These are phyloP conservation scores for Polypedilum vanderplanki DNA, from an alignment of 1,140 invertebrate genomes.

Conservation along the genomic window DNA sequence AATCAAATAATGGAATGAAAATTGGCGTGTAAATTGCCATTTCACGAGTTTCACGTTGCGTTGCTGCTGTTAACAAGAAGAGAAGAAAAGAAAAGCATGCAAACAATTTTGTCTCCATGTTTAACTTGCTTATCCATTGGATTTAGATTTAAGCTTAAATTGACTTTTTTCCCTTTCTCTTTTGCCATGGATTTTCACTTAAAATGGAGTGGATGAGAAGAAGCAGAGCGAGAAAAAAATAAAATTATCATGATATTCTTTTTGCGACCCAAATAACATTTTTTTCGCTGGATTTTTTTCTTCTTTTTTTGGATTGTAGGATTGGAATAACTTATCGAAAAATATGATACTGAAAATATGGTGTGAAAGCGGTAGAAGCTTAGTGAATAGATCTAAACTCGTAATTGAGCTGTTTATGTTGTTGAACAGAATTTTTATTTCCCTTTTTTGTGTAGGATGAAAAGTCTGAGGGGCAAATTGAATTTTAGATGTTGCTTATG, in stretches of 20 bases:
- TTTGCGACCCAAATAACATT: background rate
- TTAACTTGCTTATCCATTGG: background rate
- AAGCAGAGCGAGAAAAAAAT: background rate
- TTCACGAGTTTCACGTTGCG: background rate
- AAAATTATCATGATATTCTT: background rate
- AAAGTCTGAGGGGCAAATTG: background rate
- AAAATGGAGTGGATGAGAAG: too few relatives aligned
- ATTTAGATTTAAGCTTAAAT: background rate
- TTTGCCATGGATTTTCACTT: background rate
- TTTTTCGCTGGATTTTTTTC: background rate
- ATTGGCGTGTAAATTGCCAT: constrained; percentile 1
- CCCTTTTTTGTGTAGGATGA: background rate
- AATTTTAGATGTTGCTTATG: background rate
- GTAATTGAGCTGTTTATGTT: constrained; percentile 13
- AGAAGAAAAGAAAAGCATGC: too few relatives aligned
- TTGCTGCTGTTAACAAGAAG: too few relatives aligned
- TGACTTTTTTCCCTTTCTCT: background rate
- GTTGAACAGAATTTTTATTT: constrained; percentile 10
- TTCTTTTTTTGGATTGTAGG: background rate
- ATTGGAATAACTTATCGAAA: background rate
- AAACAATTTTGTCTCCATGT: background rate
- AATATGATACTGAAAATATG: constrained; percentile 14
- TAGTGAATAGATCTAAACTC: background rate
- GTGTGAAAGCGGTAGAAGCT: constrained; percentile 15
- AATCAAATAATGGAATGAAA: background rate